A percentile compares a stretch with the other conserved stretches of the same genome.
phyloP scores from a whole-genome alignment of 37 sponge, comb jelly and placozoan species.

The Hormiphora californensis region DNA sequence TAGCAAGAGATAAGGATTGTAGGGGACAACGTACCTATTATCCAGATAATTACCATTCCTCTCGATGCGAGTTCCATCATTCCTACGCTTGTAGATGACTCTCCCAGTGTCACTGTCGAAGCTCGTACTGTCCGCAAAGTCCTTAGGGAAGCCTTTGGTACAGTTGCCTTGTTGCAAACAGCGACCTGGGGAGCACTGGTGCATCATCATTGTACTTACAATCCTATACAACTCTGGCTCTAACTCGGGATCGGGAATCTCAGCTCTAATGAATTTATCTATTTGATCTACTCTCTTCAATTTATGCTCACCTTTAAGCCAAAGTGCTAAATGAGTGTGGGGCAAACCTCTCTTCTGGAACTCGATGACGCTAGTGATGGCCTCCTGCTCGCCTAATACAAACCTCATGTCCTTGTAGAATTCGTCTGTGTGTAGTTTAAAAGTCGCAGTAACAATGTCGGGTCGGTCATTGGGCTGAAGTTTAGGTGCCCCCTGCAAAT shows the following conservation, averaged over 20 bases:
- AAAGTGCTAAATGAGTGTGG: not conserved
- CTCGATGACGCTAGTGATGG: conserved; percentile 27
- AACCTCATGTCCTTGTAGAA: conserved; percentile 59
- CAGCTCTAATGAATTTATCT: not conserved
- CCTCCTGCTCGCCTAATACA: conserved; percentile 54
- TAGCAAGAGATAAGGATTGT: conserved; percentile 33
- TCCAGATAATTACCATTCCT: not conserved
- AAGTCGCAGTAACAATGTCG: conserved; percentile 59
- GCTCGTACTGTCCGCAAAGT: not conserved
- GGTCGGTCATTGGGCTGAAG: conserved; percentile 57
- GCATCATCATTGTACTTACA: not conserved
- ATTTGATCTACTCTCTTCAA: not conserved
- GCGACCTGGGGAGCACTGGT: not conserved
- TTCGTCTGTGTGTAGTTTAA: conserved; percentile 55
- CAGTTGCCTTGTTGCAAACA: conserved; percentile 29
- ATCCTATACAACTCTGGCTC: conserved; percentile 15
- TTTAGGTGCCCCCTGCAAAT: no score
- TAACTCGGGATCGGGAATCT: not conserved
- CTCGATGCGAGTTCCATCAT: not conserved
- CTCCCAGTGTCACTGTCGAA: not conserved
- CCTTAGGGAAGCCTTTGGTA: conserved; percentile 48
- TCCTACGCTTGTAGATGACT: not conserved
- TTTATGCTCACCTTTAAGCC: not conserved
- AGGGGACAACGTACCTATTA: conserved; percentile 30
- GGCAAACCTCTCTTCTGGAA: conserved; percentile 23